Base-by-base conservation (phyloP, 2,888 invertebrate genomes). In the Nephrotoma appendiculata region DNA sequence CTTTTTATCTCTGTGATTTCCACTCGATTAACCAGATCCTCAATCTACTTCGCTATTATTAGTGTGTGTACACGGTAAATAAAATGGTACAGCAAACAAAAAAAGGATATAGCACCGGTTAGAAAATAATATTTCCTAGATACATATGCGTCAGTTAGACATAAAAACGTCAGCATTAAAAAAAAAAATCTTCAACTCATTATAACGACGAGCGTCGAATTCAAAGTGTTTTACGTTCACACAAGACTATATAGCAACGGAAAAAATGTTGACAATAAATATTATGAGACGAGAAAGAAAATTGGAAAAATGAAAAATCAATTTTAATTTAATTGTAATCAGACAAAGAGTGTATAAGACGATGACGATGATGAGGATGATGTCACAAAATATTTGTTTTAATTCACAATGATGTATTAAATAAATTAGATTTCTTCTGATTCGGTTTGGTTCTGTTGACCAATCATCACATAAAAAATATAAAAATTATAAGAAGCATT, bases 1-100 rank as follows among this genome's bases (percentile, higher is more conserved):
- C 2, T 42, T n/a, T 84, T 42, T 84, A 84, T 84, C 84, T 84
- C n/a, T 84, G n/a, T 84, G 84, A 42, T 84, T 84, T 84, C 84
- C 84, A 84, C 84, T 84, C 84, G 84, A 84, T 84, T 84, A 42
- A 84, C 12, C 84, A 42, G 84, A 84, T 84, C 43, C 71, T 71
- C 31, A 71, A 71, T 71, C 31, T 71, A 71, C 31, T 19, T 71
- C 2, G 31, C 31, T 71, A 31, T 71, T 71, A 71, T 71, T 31
- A 31, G 31, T 57, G 9, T 71, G 31, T 57, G 9, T 71, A 12
- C 12, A 71, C 19, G 19, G 7, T 31, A 15, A 6, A 52, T 15
- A n/a, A 52, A 52, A 52, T 15, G 19, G 7, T 31, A 15, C 12
- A 15, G 15, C 52, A 52, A 52, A 52, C 52, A 52, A 7, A 15